Conservation (phyloP, 2,888 invertebrate genomes). For the Heliconius hortense region DNA sequence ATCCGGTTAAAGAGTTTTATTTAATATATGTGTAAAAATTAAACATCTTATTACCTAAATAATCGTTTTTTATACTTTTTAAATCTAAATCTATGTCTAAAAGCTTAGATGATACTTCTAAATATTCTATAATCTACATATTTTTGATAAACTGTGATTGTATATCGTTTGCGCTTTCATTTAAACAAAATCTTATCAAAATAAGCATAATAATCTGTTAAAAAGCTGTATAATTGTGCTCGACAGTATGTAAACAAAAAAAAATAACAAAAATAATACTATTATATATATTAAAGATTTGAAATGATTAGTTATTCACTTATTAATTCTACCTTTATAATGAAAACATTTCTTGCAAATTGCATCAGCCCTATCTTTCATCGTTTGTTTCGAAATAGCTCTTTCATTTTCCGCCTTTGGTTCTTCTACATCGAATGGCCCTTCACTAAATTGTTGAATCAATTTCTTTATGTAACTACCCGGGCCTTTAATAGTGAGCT, state of each 20-base stretch:
- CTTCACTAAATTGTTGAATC: constrained; percentile 78
- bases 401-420: constrained; percentile 68
- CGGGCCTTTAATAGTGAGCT: constrained; percentile 71
- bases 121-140: background rate
- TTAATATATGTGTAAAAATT: no score
- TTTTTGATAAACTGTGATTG: background rate
- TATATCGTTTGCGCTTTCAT: constrained; percentile 30
- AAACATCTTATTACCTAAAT: background rate
- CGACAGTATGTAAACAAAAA: constrained; percentile 10
- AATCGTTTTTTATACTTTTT: background rate
- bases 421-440: constrained; percentile 69
- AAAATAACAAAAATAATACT: constrained; percentile 3
- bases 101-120: constrained; percentile 1
- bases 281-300: constrained; percentile 5
- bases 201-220: constrained; percentile 24
- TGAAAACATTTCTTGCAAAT: constrained; percentile 79
- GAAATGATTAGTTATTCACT: constrained; percentile 34
- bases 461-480: constrained; percentile 76
- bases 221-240: constrained; percentile 27
- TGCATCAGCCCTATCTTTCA: constrained; percentile 74
- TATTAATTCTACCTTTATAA: constrained; percentile 74
- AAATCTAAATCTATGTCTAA: constrained; percentile 25
- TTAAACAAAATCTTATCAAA: constrained; percentile 24
- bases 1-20: no score
- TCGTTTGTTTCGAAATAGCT: constrained; percentile 61